Base-by-base conservation (phyloP, 2,797 vertebrate species). In the Iguana delicatissima region DNA sequence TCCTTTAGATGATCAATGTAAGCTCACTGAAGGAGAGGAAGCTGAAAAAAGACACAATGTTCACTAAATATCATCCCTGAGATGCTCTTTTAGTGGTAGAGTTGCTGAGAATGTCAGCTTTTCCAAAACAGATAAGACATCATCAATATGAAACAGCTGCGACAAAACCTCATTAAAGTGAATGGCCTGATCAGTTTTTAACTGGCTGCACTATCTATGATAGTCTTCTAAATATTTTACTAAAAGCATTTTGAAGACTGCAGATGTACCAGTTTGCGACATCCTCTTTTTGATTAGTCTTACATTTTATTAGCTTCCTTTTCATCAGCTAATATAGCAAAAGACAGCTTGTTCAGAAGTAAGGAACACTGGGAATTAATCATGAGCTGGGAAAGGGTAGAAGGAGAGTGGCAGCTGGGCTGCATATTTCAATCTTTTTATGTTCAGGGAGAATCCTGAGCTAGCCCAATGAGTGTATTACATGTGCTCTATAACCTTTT, bases 161-260 rank as follows among this genome's bases (percentile, higher is more conserved):
- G 42, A 16, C 67, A 85, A 84, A 85, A 67, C 82, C 46, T 52
- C 59, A 80, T 69, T 85, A 79, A 32, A 85, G 7, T 80, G 59
- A 85, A 67, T 42, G 76, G 42, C 35, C 59, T 69, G 81, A 89
- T 89, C 82, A 76, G 81, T 32, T 42, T 89, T 84, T 89, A 84
- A 84, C 69, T 76, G 50, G 24, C 74, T 72, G 8, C 6, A 38
- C 22, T 85, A 80, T 57, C 83, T 85, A n/a, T 85, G 59, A 80
- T 85, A 16, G 62, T 55, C 89, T 80, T 80, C 73, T 72, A 89
- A 89, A 89, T 72, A 85, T 89, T 80, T 85, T n/a, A 85, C 74
- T 32, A 22, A 85, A 80, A 80, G 24, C 50, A 42, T 85, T 84
- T 85, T 85, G 89, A 89, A 85, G 42, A 85, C 24, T 79, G 32